Percentiles rank a stretch among this genome's conserved stretches.
Evolutionary conservation across 2,888 invertebrate species (phyloP).

Genomic region (Perizoma affinitatum): DNA sequence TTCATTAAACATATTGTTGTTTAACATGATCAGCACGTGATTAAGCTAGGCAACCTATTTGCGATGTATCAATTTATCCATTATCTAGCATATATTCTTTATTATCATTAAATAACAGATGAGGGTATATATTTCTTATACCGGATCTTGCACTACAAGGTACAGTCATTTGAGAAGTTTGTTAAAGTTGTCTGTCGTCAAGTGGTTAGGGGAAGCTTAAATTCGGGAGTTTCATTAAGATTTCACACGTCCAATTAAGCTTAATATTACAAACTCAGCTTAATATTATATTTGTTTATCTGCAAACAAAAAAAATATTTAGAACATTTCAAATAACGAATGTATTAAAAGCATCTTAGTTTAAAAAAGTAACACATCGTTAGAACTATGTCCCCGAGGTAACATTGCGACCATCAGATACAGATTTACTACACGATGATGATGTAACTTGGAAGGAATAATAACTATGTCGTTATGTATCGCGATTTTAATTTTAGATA

Average conservation of each 20-base stretch:
- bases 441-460: conserved; percentile 41
- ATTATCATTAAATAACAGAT: no score
- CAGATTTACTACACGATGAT: conserved; percentile 27
- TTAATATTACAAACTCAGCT: not conserved
- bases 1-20: no score
- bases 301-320: no score
- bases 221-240: not conserved
- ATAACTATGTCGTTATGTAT: conserved; percentile 30
- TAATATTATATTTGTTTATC: not conserved
- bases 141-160: no score
- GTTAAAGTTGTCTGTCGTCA: not conserved
- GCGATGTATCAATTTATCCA: no score
- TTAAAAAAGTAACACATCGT: not conserved
- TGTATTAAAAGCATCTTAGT: not conserved
- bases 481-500: conserved; percentile 18
- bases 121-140: no score
- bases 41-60: no score
- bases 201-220: not conserved
- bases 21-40: no score
- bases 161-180: not conserved
- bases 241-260: not conserved
- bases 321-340: not conserved
- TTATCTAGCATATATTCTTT: no score
- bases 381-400: not conserved
- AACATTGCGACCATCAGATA: not conserved